Evolutionary conservation across 1,140 invertebrate species (phyloP).

Genomic region (Glossosoma conforme): DNA sequence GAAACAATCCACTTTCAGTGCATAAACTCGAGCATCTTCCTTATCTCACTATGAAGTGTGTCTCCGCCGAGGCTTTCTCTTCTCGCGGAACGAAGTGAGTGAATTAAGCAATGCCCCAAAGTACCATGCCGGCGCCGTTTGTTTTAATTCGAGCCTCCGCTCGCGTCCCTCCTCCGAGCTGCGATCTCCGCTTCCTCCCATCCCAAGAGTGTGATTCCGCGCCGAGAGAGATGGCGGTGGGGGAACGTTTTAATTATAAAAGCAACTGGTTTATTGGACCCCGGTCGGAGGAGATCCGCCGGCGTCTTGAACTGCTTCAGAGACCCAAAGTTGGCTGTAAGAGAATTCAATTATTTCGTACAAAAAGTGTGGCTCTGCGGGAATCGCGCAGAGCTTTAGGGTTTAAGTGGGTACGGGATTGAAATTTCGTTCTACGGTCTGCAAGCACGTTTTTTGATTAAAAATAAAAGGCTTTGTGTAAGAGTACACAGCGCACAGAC

Average conservation of each 20-base stretch:
- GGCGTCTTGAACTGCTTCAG: too few relatives aligned
- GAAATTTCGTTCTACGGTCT: too few relatives aligned
- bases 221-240: too few relatives aligned
- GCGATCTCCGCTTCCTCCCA: conserved; percentile 6
- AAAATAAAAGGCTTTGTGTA: too few relatives aligned
- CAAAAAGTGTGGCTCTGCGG: too few relatives aligned
- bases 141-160: conserved; percentile 29
- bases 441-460: too few relatives aligned
- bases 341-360: background rate
- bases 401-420: too few relatives aligned
- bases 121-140: conserved; percentile 30
- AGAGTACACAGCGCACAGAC: too few relatives aligned
- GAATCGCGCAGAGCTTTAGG: too few relatives aligned
- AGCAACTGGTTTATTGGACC: conserved; percentile 29
- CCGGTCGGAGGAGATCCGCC: conserved; percentile 2
- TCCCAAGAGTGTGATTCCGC: conserved; percentile 25
- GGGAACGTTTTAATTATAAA: conserved; percentile 32
- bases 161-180: conserved; percentile 11
- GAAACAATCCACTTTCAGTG: too few relatives aligned
- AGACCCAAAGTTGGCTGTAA: too few relatives aligned
- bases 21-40: background rate
- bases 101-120: conserved; percentile 32
- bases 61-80: conserved; percentile 1
- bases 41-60: background rate
- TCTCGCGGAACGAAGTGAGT: conserved; percentile 31